Evolutionary conservation across 2,113 vertebrate species (phyloP).

Genomic region (Martes martes): DNA sequence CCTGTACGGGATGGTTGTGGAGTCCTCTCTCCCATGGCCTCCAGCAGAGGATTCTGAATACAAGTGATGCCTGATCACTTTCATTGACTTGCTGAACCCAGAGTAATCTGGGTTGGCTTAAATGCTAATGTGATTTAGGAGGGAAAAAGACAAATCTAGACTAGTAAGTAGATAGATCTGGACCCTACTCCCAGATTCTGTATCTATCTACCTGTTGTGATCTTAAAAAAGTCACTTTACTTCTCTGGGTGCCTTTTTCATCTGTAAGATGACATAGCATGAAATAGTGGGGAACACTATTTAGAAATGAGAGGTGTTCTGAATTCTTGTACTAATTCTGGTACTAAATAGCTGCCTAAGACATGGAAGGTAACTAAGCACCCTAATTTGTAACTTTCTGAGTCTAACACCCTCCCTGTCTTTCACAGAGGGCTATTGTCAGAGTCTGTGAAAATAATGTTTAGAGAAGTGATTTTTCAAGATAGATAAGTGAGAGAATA

Average conservation of each 20-base stretch:
- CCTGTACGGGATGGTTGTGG: neutral
- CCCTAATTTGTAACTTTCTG: neutral
- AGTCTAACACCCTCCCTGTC: neutral
- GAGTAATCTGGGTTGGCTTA: neutral
- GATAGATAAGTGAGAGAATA: neutral
- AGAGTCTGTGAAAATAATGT: neutral
- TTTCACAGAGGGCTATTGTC: neutral
- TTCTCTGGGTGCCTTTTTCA: neutral
- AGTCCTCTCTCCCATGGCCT: neutral
- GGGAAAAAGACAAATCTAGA: neutral
- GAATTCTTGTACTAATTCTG: neutral
- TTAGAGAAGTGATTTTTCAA: neutral
- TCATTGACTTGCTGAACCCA: neutral
- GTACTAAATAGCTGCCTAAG: neutral
- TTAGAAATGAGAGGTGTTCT: neutral
- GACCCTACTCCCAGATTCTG: neutral
- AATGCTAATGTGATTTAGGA: neutral
- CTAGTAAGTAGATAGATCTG: neutral
- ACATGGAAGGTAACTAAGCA: neutral
- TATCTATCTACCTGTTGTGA: slow-evolving; percentile 1
- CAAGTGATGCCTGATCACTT: neutral
- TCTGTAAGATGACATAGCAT: neutral
- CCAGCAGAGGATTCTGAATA: neutral
- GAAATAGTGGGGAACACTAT: neutral
- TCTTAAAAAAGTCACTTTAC: neutral